Evolutionary conservation across 2,888 invertebrate species (phyloP).

Genomic region (Amiota minor): DNA sequence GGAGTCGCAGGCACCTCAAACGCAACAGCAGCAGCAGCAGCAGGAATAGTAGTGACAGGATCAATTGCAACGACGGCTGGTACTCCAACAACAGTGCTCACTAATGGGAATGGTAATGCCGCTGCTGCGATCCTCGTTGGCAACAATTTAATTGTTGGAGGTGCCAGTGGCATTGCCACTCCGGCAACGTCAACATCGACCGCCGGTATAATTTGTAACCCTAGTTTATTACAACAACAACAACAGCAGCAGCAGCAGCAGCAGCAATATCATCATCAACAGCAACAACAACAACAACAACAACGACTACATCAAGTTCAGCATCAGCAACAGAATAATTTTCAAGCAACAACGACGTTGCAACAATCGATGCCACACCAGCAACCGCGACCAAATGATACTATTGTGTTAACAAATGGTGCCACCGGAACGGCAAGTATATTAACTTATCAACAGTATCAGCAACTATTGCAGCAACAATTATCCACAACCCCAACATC

Average conservation of each 20-base stretch:
- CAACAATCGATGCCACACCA: not conserved
- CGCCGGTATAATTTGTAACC: no score
- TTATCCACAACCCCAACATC: not conserved
- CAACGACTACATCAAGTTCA: not conserved
- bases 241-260: not conserved
- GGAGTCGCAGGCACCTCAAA: not conserved
- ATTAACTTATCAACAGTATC: slow-evolving; percentile 13
- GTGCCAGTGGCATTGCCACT: not conserved
- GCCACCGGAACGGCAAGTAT: slow-evolving; percentile 6
- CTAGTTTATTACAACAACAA: no score
- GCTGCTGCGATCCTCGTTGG: not conserved
- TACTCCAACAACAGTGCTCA: slow-evolving; percentile 2
- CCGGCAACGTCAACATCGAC: not conserved
- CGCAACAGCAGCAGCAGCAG: not conserved
- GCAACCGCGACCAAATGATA: not conserved
- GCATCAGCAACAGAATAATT: not conserved
- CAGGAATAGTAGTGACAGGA: not conserved
- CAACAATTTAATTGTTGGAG: not conserved
- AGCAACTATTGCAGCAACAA: slow-evolving; percentile 12
- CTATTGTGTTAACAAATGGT: slow-evolving; percentile 15
- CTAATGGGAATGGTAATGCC: not conserved
- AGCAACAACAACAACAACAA: not conserved
- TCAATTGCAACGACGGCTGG: not conserved
- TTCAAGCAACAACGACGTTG: not conserved
- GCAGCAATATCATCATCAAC: not conserved